Evolutionary conservation across 1,140 invertebrate genomes (phyloP), one percentile per base, ranked within the genome.

Genomic region (Zaprionus inermis): DNA sequence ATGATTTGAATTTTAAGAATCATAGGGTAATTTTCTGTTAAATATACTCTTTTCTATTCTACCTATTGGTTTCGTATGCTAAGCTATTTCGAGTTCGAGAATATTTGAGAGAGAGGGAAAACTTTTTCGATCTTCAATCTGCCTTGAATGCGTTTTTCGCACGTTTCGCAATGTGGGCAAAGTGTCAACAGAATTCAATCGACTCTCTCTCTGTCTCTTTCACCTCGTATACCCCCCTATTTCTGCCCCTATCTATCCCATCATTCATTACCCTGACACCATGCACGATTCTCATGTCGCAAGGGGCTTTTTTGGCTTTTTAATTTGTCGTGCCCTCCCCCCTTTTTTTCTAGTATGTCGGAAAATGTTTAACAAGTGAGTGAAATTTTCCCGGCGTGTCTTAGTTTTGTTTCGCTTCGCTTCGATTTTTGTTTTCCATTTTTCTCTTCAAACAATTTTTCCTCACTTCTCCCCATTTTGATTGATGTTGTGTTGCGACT

Each of bases 321-420:
- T 78, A 88, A 88, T 88, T 83, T 88, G 82, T 86, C 76, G 76
- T 66, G 6, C 10, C 30, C 4, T 9, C 7, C 38, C 38, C 38
- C 7, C 3, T 56, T 63, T 49, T 61, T 49, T 70, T 28, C 24
- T 28, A 28, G 49, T 67, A 3, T 64, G 44, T 20, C 57, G 46
- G 72, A 78, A 89, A 89, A 85, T 85, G 82, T 80, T 86, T 77
- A 74, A 86, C 80, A 89, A 89, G 76, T 84, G 72, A 86, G 65
- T 86, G 70, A 86, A 89, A 88, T 80, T 78, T 44, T 16, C 38
- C 28, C 52, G 60, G 30, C 34, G 60, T 76, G 73, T 55, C 61
- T 72, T 24, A 55, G 20, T 54, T 66, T 67, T 24, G 16, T 67
- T 16, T 34, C 30, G 38, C 9, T 57, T 32, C 60, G 11, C 14